Evolutionary conservation across 1,140 invertebrate genomes (phyloP), one percentile per base, ranked within the genome.

Genomic region (Macrosteles quadrilineatus): DNA sequence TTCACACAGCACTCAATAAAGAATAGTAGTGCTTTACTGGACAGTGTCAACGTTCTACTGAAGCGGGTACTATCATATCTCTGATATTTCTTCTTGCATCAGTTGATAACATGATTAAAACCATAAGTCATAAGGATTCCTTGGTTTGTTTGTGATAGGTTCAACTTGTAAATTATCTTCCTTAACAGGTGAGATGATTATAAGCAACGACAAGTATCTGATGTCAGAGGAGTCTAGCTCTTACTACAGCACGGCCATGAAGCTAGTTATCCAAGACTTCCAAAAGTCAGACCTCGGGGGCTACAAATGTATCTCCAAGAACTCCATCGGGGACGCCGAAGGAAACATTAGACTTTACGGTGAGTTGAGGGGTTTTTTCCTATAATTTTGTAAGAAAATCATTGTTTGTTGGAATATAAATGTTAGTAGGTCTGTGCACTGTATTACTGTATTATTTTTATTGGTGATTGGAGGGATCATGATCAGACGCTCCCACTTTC

Each of bases 281-380:
- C 87, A 91, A 57, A 83, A 86, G 69, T 84, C 87, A 25, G 95
- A 98, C 79, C 87, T 91, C 32, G 95, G 95, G 23, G 88, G 88
- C 0, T 97, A 96, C 82, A 86, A 86, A 62, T 98, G 96, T 77
- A 90, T 95, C 40, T 93, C 94, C 1, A 95, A 95, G 76, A 98
- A 97, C 83, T 92, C 91, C 4, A 83, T 97, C 1, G 95, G 95
- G 1, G 92, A 92, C 78, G 93, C 94, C 31, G 92, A 95, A 76
- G 94, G 93, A 78, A 89, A 87, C 71, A 96, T 98, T 78, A 85
- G 92, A 71, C 81, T 98, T 32, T 96, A 96, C 80, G 93, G 95
- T 97, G 82, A 89, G 87, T 79, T 0, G 50, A n/a, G 25, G 11
- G 4, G 25, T 30, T 27, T 23, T 11, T 14, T n/a, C n/a, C n/a